Conservation (phyloP, 2,797 vertebrate genomes). For the Rhabdophis nuchalis region DNA sequence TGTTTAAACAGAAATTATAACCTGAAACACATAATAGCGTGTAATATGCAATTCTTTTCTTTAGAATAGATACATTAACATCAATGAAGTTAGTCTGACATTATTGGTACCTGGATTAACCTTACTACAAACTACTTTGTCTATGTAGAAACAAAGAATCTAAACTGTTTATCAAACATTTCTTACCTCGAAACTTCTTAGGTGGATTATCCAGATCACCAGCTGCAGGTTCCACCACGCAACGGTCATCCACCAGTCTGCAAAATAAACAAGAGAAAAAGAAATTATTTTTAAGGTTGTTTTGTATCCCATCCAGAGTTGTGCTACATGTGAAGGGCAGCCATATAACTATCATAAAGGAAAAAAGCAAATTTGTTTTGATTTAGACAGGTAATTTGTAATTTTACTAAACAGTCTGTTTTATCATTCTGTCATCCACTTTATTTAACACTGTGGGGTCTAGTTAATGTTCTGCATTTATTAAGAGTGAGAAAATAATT, state of each 20-base stretch:
- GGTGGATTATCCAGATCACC: constrained; percentile 95
- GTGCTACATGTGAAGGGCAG: background rate
- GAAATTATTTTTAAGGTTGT: background rate
- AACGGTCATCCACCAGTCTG: constrained; percentile 95
- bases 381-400: fast-evolving
- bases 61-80: background rate
- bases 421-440: fast-evolving
- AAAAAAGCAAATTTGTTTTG: background rate
- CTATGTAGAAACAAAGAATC: background rate
- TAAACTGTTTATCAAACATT: background rate
- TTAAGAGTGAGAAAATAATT: background rate
- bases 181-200: constrained; percentile 94
- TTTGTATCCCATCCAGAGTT: background rate
- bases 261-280: constrained; percentile 7
- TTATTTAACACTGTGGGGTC: background rate
- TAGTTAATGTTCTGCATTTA: background rate
- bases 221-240: constrained; percentile 90
- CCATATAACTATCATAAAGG: background rate
- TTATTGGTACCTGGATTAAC: background rate
- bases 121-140: background rate
- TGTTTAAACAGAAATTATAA: background rate
- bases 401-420: background rate
- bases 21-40: background rate
- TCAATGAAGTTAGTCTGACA: background rate
- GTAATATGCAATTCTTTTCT: background rate